Evolutionary conservation across 1,140 invertebrate species (phyloP).

Genomic region (Pseudomyrmex sp.): DNA sequence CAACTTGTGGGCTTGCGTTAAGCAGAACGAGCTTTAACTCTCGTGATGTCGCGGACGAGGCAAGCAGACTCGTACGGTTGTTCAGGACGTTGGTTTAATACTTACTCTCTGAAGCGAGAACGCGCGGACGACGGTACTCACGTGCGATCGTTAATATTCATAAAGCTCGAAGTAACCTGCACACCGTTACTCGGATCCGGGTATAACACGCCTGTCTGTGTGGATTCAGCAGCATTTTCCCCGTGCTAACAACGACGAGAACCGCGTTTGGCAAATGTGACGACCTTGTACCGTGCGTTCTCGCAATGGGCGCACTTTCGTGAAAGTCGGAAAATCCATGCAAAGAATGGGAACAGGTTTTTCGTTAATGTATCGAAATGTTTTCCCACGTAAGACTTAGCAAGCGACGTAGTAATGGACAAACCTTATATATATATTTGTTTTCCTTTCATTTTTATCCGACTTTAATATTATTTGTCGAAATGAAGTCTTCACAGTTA

Average conservation of each 20-base stretch:
- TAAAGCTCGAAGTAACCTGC: constrained; percentile 52
- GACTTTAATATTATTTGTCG: background rate
- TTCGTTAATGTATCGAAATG: background rate
- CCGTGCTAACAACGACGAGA: background rate
- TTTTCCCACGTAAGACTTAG: background rate
- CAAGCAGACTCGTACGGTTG: background rate
- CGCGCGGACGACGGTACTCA: constrained; percentile 2
- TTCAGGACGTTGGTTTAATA: constrained; percentile 28
- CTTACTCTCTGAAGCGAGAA: constrained; percentile 27
- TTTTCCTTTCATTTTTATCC: background rate
- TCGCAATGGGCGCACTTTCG: too few species aligned
- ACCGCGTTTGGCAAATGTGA: background rate
- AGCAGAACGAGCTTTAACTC: background rate
- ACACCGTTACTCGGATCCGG: constrained; percentile 39
- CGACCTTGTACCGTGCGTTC: background rate
- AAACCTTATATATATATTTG: background rate
- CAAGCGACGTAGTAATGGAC: background rate
- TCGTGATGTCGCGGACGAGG: background rate
- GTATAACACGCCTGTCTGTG: background rate
- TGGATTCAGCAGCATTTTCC: constrained; percentile 30
- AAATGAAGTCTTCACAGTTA: background rate
- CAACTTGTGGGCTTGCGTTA: background rate
- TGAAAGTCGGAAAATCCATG: background rate
- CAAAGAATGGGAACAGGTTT: background rate
- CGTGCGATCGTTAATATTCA: constrained; percentile 66